These are phyloP conservation scores for Sphinx pinastri DNA, from an alignment of 2,888 invertebrate genomes.

Conservation along the genomic window DNA sequence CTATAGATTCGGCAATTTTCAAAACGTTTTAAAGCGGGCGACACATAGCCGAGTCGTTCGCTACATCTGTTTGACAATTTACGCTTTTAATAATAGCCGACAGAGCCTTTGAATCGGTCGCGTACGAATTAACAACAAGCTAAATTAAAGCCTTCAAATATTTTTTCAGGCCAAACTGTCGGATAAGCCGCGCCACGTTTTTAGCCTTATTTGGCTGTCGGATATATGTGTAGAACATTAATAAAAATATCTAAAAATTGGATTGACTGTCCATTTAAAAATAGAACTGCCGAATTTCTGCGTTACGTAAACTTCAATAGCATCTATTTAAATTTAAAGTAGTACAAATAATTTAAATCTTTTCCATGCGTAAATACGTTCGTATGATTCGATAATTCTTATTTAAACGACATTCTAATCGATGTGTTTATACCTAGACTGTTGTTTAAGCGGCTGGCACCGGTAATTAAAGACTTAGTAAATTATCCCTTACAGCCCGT, in stretches of 20 bases:
- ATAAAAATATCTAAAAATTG: conserved; percentile 51
- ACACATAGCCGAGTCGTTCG: conserved; percentile 71
- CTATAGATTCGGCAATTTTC: conserved; percentile 54
- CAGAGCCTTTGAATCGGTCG: conserved; percentile 78
- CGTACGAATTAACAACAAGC: conserved; percentile 77
- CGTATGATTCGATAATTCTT: conserved; percentile 30
- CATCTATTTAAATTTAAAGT: not conserved
- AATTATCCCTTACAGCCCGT: conserved; percentile 57
- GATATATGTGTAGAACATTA: conserved; percentile 54
- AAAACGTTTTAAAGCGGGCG: conserved; percentile 71
- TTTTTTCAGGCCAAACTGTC: conserved; percentile 64
- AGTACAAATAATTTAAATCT: too few species aligned
- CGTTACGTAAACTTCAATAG: not conserved
- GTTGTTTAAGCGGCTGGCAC: not conserved
- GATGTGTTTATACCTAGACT: conserved; percentile 20
- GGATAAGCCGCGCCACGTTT: conserved; percentile 56
- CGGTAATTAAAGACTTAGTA: conserved; percentile 62
- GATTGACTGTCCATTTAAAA: conserved; percentile 1
- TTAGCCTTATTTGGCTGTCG: conserved; percentile 56
- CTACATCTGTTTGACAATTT: conserved; percentile 82
- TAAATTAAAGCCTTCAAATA: conserved; percentile 80
- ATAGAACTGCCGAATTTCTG: not conserved
- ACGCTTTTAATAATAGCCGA: conserved; percentile 82
- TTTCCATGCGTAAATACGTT: not conserved
- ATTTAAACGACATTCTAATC: conserved; percentile 17